Evolutionary conservation across 1,140 invertebrate genomes (phyloP).

Genomic region (Camponotus pennsylvanicus): DNA sequence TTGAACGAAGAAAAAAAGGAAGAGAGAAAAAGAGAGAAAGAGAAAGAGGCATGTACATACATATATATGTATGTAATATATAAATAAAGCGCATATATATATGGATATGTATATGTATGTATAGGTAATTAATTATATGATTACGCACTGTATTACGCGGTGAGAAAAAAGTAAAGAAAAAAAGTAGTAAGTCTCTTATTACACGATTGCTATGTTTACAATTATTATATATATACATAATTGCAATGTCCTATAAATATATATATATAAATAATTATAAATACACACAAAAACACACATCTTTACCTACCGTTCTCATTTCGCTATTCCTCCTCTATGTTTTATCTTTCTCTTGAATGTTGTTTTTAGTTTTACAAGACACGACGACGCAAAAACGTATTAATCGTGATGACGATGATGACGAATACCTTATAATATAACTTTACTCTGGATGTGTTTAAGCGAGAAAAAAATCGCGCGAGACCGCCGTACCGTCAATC

Average conservation of each 20-base stretch:
- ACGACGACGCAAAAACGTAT: slow-evolving; percentile 30
- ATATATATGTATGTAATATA: slow-evolving; percentile 83
- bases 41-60: slow-evolving; percentile 77
- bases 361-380: slow-evolving; percentile 70
- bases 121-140: slow-evolving; percentile 81
- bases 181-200: slow-evolving; percentile 80
- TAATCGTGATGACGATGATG: slow-evolving; percentile 47
- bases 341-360: slow-evolving; percentile 69
- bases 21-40: slow-evolving; percentile 18
- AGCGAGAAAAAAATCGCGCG: slow-evolving; percentile 66
- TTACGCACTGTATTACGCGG: slow-evolving; percentile 78
- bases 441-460: slow-evolving; percentile 83
- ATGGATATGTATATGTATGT: slow-evolving; percentile 83
- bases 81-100: slow-evolving; percentile 78
- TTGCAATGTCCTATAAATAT: slow-evolving; percentile 78
- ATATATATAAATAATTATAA: slow-evolving; percentile 53
- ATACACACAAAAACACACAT: slow-evolving; percentile 30
- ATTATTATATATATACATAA: slow-evolving; percentile 73
- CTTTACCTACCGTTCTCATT: slow-evolving; percentile 59
- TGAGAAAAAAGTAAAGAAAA: slow-evolving; percentile 65
- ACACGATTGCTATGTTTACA: slow-evolving; percentile 83
- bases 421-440: slow-evolving; percentile 83
- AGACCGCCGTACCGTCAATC: slow-evolving; percentile 64
- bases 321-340: slow-evolving; percentile 64
- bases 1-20: background rate